phyloP scores from a whole-genome alignment of 2,888 invertebrate genomes.

The Cosmopolites sordidus region DNA sequence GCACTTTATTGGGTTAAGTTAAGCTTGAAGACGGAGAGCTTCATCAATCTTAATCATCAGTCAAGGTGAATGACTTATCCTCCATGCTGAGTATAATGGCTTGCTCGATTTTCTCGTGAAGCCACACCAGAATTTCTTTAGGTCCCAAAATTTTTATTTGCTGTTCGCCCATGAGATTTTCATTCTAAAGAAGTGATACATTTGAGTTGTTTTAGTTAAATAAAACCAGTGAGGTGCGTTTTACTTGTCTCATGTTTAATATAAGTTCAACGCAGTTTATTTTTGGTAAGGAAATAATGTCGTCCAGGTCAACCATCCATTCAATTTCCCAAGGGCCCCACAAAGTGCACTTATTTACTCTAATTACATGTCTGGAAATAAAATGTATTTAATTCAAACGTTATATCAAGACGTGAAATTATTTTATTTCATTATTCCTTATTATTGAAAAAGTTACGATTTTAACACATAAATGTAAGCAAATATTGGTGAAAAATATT shows the following conservation, averaged over 20 bases:
- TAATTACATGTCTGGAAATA: conserved; percentile 62
- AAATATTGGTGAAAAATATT: too few species aligned
- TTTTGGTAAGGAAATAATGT: conserved; percentile 60
- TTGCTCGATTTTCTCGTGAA: conserved; percentile 70
- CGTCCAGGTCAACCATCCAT: conserved; percentile 69
- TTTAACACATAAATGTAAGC: too few species aligned
- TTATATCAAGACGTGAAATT: too few species aligned
- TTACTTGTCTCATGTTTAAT: conserved; percentile 71
- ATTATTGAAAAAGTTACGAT: too few species aligned
- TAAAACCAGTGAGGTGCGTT: neutral
- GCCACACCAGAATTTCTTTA: conserved; percentile 61
- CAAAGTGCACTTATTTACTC: conserved; percentile 64
- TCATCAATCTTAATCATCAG: neutral
- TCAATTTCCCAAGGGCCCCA: conserved; percentile 74
- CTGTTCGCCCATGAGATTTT: conserved; percentile 32
- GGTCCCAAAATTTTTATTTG: conserved; percentile 56
- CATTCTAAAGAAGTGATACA: conserved; percentile 36
- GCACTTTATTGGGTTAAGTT: neutral
- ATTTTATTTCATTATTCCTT: too few species aligned
- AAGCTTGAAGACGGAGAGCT: neutral
- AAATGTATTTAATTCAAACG: too few species aligned
- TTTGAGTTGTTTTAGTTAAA: neutral
- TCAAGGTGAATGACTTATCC: conserved; percentile 56
- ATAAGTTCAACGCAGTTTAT: conserved; percentile 59
- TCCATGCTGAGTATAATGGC: conserved; percentile 71